Base-by-base conservation (phyloP, 1,140 invertebrate species). In the Neodiprion lecontei region DNA sequence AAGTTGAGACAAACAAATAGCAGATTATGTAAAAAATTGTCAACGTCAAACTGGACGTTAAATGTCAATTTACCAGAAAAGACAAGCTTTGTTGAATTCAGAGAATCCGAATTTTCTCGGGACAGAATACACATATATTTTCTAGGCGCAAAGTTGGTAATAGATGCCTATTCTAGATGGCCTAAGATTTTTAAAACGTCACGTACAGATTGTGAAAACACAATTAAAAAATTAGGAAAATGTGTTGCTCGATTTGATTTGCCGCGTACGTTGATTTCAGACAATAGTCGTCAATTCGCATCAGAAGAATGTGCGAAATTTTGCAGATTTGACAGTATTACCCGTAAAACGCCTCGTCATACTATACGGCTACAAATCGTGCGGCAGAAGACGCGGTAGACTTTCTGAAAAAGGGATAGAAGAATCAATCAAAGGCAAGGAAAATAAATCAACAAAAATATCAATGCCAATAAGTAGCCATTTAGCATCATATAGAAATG, bases 81-180 rank as follows among this genome's bases (percentile, higher is more conserved):
- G 70, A 47, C 82, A 77, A 12, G 17, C 40, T 71, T 75, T 72
- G 74, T 79, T 70, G 78, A 79, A 21, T 87, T 84, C 83, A 67
- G 74, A n/a, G 76, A 76, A 66, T 74, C 83, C 9, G 78, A 12
- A 17, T 61, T 7, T 74, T 70, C 72, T 17, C 71, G 61, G 21
- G 73, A 78, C 61, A 72, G 80, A 53, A 76, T 81, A 12, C 88
- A 89, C 77, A 74, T 85, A 9, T 88, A 90, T 82, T 87, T 83
- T 80, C 83, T 82, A 17, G 87, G 86, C 67, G 85, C 85, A 9
- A 67, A 71, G 82, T 50, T 89, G 0, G 75, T 90, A 2, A 81
- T 87, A 9, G 88, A 90, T 77, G 81, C 86, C 1, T 82, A 81
- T 76, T 87, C 86, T 0, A 89, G 89, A 76, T 89, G 88, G 88